Evolutionary conservation across 2,888 invertebrate genomes (phyloP), one percentile per base, ranked within the genome.

Genomic region (Aspidapion aeneum): DNA sequence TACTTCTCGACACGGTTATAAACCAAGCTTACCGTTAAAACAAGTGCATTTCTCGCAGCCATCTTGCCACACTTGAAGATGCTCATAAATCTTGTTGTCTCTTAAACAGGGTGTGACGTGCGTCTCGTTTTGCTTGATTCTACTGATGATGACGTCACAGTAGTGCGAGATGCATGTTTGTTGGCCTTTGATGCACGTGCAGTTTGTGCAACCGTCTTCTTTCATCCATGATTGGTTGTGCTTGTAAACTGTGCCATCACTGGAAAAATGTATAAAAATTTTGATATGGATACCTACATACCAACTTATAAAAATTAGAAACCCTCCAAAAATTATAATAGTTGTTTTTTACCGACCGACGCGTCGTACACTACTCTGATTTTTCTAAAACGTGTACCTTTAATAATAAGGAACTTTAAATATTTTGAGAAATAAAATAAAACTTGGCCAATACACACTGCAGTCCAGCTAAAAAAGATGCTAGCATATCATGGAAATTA

Each of bases 91-190:
- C 3, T 51, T 64, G 20, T 67, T 66, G 5, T 71, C 68, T 3
- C 58, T 63, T 19, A 67, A 63, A 55, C 73, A 73, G 0, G 71
- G 59, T 0, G 50, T 56, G 60, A 66, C 69, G n/a, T 58, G 58
- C 16, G 57, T 21, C 16, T 57, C 57, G 62, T 69, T 72, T 21
- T 72, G 70, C 19, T 70, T 68, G n/a, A 73, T 69, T 20, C 70
- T 63, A n/a, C 68, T 70, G 22, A 72, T 72, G 55, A 70, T 71
- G 16, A 68, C 63, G 20, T 73, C 73, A 63, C 74, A 75, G 57
- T 71, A 72, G 56, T 75, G 71, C 72, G 80, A 79, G 55, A 79
- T 76, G 58, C 75, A 74, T 18, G 69, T 66, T 12, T 62, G 65
- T 17, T 68, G 65, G 12, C 75, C 74, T 58, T 74, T 70, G 1